These are phyloP conservation scores for Phaethornis superciliosus DNA, from an alignment of 2,113 vertebrate genomes.

Conservation along the genomic window DNA sequence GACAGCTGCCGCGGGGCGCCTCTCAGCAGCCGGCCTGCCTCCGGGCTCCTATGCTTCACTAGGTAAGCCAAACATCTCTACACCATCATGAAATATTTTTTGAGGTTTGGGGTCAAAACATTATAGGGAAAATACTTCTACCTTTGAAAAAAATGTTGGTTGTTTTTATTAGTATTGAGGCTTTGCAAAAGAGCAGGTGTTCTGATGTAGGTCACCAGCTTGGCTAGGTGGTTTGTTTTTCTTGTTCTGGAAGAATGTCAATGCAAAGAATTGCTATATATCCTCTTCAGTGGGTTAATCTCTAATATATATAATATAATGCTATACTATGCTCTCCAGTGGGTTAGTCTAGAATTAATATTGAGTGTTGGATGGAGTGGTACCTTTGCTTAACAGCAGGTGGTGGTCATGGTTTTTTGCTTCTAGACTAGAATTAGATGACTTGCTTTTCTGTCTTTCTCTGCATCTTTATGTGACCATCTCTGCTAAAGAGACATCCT, in stretches of 20 bases:
- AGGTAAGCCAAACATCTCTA: conserved; percentile 75
- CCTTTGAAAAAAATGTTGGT: background rate
- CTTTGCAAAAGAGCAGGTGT: background rate
- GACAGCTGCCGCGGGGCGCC: conserved; percentile 75
- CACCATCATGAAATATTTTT: accelerated
- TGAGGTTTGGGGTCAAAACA: background rate
- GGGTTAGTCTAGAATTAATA: background rate
- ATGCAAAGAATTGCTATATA: background rate
- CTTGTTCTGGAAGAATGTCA: background rate
- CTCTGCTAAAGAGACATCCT: background rate
- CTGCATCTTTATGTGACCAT: background rate
- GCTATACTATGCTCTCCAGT: no score
- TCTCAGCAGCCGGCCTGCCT: conserved; percentile 81
- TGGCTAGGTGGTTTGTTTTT: background rate
- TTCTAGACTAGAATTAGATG: background rate
- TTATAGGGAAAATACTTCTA: accelerated
- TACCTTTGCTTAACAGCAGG: background rate
- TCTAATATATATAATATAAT: no score
- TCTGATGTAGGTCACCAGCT: background rate
- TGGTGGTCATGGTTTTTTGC: background rate
- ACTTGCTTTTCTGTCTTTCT: background rate
- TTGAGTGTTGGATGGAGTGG: background rate
- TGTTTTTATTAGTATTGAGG: background rate
- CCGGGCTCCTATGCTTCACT: conserved; percentile 90
- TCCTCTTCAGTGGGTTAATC: no score